A percentile compares a stretch with the other conserved stretches of the same genome.
phyloP scores from a whole-genome alignment of 2,888 invertebrate species.

The Lutraria lutraria region DNA sequence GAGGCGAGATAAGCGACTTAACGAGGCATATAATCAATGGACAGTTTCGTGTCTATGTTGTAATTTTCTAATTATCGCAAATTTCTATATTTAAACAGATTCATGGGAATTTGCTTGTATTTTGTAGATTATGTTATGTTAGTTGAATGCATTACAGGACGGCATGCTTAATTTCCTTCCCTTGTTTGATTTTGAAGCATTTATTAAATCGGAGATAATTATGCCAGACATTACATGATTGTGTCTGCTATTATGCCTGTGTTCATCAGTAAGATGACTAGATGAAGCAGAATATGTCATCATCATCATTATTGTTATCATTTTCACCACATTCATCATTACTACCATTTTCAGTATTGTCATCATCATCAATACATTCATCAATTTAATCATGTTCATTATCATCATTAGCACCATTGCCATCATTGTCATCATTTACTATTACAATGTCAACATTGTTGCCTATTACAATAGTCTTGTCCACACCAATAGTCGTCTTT shows the following conservation, averaged over 20 bases:
- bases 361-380: neutral
- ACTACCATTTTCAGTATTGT: neutral
- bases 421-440: neutral
- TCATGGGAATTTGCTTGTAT: conserved; percentile 36
- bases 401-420: neutral
- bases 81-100: conserved; percentile 38
- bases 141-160: conserved; percentile 10
- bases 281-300: neutral
- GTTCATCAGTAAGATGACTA: neutral
- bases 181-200: conserved; percentile 20
- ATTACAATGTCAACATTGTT: neutral
- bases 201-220: conserved; percentile 14
- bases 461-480: neutral
- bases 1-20: conserved; percentile 60
- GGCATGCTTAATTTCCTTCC: conserved; percentile 19
- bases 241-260: neutral
- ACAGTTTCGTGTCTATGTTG: conserved; percentile 54
- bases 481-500: neutral
- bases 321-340: neutral
- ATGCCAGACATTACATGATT: conserved; percentile 16
- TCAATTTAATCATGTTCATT: neutral
- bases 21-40: conserved; percentile 65
- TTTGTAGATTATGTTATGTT: neutral
- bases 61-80: conserved; percentile 49
- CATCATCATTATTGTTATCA: neutral